These are phyloP conservation scores for Pelobates fuscus DNA, from an alignment of 2,113 vertebrate genomes.

Conservation along the genomic window DNA sequence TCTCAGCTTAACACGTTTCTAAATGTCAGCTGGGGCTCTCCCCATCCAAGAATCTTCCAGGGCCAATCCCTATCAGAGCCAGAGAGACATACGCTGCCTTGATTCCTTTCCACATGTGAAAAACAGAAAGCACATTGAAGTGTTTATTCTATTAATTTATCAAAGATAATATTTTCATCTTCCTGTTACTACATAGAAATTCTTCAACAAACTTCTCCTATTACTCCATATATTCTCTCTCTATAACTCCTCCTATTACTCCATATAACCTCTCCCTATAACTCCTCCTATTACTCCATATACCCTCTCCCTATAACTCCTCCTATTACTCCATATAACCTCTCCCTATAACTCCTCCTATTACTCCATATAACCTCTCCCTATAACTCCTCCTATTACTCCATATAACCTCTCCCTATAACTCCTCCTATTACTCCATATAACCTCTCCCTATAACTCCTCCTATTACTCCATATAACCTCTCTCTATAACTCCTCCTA, in stretches of 20 bases:
- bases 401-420: too few relatives aligned
- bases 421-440: too few relatives aligned
- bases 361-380: too few relatives aligned
- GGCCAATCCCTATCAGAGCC: neutral
- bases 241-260: neutral
- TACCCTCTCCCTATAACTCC: too few relatives aligned
- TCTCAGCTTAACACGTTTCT: conserved; percentile 26
- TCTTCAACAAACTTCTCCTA: neutral
- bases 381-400: too few relatives aligned
- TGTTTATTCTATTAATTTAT: neutral
- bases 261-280: too few relatives aligned
- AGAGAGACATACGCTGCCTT: neutral
- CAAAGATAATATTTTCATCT: neutral
- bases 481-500: too few relatives aligned
- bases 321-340: too few relatives aligned
- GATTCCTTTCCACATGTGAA: neutral
- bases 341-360: neutral
- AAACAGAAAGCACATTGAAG: too few relatives aligned
- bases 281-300: too few relatives aligned
- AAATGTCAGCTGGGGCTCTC: conserved; percentile 8
- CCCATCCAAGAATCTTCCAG: conserved; percentile 13
- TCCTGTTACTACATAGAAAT: neutral
- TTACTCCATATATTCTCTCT: neutral
- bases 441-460: too few relatives aligned
- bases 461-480: too few relatives aligned